A percentile compares a stretch with the other conserved stretches of the same genome.
phyloP scores from a whole-genome alignment of 2,797 vertebrate species.

The Mormyrus proboscirostris region DNA sequence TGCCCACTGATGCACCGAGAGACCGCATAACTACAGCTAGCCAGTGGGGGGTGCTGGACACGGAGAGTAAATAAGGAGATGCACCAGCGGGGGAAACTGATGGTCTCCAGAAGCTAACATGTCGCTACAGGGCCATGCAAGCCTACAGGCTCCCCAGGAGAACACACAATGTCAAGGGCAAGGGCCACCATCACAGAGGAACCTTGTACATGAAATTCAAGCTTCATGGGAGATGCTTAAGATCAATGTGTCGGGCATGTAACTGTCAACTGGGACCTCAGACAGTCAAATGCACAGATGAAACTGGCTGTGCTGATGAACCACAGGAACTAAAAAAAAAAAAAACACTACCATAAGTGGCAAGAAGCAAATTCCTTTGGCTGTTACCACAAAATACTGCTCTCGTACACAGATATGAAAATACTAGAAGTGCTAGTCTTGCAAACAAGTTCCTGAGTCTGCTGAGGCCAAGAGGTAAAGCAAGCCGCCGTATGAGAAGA shows the following conservation, averaged over 20 bases:
- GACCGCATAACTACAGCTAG: neutral
- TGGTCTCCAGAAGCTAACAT: neutral
- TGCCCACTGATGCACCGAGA: neutral
- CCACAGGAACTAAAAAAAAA: neutral
- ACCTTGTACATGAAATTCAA: slow-evolving; percentile 4
- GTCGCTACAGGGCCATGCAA: neutral
- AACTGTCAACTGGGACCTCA: neutral
- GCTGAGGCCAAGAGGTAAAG: neutral
- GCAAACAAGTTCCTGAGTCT: neutral
- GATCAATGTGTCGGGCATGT: neutral
- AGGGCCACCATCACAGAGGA: slow-evolving; percentile 7
- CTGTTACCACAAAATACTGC: neutral
- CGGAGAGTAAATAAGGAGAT: neutral
- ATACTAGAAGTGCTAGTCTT: neutral
- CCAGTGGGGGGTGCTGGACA: neutral
- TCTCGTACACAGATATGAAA: neutral
- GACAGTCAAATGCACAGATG: neutral
- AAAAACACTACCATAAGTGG: neutral
- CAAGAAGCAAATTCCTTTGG: neutral
- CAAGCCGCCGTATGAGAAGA: neutral
- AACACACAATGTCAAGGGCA: neutral
- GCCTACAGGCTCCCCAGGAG: neutral
- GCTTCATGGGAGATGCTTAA: slow-evolving; percentile 16
- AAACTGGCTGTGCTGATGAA: neutral
- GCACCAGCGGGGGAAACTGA: neutral